Evolutionary conservation across 2,797 vertebrate species (phyloP).

Genomic region (Oreochromis mossambicus): DNA sequence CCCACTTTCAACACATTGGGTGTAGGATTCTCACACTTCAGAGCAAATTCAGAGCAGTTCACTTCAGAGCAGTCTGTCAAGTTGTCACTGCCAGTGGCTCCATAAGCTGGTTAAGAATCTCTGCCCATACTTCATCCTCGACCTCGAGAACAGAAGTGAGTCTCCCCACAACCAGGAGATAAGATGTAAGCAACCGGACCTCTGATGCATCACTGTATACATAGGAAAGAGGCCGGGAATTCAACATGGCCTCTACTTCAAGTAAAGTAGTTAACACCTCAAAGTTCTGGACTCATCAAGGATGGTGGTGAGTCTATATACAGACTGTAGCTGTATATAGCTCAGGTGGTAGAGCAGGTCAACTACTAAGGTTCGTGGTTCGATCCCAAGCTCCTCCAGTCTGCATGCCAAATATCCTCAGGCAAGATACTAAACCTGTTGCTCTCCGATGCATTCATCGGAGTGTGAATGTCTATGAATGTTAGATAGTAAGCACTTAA

Average conservation of each 20-base stretch:
- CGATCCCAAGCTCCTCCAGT: too few relatives aligned
- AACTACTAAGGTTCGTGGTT: too few relatives aligned
- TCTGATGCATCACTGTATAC: background rate
- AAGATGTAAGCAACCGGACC: background rate
- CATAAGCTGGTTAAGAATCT: background rate
- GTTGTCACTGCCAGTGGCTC: background rate
- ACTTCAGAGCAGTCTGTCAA: background rate
- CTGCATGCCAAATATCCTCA: too few relatives aligned
- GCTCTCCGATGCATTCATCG: accelerated
- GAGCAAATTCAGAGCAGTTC: background rate
- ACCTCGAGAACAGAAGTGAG: background rate
- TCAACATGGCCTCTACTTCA: background rate
- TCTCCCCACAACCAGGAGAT: too few relatives aligned
- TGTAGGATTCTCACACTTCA: background rate
- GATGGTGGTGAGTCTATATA: background rate
- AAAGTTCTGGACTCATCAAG: background rate
- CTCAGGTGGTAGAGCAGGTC: too few relatives aligned
- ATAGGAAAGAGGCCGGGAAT: background rate
- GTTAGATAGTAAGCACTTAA: background rate
- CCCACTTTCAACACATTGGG: background rate
- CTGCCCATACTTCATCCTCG: background rate
- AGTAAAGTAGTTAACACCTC: background rate
- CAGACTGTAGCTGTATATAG: too few relatives aligned
- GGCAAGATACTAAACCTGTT: too few relatives aligned
- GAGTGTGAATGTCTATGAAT: accelerated